Evolutionary conservation across 2,888 invertebrate genomes (phyloP).

Genomic region (Ommatoiulus sabulosus): DNA sequence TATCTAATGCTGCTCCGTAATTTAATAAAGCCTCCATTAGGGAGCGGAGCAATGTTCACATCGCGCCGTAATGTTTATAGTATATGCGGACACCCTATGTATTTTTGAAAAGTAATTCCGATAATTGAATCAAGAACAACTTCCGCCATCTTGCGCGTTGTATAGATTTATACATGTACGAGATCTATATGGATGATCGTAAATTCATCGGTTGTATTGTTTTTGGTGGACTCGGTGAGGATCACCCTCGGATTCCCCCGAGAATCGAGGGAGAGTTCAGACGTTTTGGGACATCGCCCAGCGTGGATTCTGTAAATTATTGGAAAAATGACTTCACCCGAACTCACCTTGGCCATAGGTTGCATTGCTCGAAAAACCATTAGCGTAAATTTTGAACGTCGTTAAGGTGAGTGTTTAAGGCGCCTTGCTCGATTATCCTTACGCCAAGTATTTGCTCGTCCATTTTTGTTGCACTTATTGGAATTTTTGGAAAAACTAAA

Average conservation of each 20-base stretch:
- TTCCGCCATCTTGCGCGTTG: background rate
- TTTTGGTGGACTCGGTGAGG: background rate
- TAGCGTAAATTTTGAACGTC: slow-evolving; percentile 10
- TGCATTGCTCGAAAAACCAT: background rate
- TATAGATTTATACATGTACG: background rate
- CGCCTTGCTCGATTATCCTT: background rate
- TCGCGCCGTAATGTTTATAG: background rate
- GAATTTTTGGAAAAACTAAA: too few species aligned
- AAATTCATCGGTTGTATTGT: background rate
- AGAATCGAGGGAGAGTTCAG: background rate
- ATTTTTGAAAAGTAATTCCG: background rate
- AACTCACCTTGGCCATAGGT: background rate
- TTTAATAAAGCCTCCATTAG: slow-evolving; percentile 38
- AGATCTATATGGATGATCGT: slow-evolving; percentile 11
- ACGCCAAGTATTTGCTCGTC: too few species aligned
- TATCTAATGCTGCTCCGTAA: slow-evolving; percentile 25
- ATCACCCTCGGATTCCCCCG: background rate
- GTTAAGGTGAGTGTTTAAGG: background rate
- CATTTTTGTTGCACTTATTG: too few species aligned
- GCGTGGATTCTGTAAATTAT: background rate
- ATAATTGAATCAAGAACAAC: background rate
- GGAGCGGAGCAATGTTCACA: slow-evolving; percentile 25
- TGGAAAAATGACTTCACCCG: background rate
- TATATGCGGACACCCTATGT: background rate
- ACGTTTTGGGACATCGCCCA: background rate